Conservation (phyloP, 1,140 invertebrate genomes). For the Trichomalopsis sarcophagae region DNA sequence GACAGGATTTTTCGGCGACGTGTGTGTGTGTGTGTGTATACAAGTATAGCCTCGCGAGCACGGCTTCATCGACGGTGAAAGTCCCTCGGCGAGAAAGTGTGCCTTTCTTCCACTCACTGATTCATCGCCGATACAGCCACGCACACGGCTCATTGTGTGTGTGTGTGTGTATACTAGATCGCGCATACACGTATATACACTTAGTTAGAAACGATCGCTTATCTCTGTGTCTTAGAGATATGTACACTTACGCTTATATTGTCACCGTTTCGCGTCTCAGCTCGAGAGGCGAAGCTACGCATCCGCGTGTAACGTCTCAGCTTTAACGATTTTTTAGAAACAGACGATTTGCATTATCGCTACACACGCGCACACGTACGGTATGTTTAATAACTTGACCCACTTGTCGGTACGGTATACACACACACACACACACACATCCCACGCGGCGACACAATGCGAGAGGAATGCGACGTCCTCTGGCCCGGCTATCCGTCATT, state of each 20-base stretch:
- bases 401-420: background rate
- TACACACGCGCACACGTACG: background rate
- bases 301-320: background rate
- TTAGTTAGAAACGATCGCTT: background rate
- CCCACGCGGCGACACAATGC: background rate
- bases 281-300: background rate
- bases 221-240: background rate
- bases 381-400: conserved; percentile 22
- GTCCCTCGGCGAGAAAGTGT: conserved; percentile 72
- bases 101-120: conserved; percentile 74
- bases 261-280: background rate
- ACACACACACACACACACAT: background rate
- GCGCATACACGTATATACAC: background rate
- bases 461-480: background rate
- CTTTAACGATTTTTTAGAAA: background rate
- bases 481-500: background rate
- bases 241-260: background rate
- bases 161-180: background rate
- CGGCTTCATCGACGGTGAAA: conserved; percentile 74
- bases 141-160: conserved; percentile 6
- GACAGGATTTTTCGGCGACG: conserved; percentile 65
- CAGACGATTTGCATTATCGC: background rate
- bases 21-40: conserved; percentile 49
- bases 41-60: background rate
- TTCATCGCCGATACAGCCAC: conserved; percentile 63